phyloP scores from a whole-genome alignment of 2,888 invertebrate genomes.

The Dynastes tityus region DNA sequence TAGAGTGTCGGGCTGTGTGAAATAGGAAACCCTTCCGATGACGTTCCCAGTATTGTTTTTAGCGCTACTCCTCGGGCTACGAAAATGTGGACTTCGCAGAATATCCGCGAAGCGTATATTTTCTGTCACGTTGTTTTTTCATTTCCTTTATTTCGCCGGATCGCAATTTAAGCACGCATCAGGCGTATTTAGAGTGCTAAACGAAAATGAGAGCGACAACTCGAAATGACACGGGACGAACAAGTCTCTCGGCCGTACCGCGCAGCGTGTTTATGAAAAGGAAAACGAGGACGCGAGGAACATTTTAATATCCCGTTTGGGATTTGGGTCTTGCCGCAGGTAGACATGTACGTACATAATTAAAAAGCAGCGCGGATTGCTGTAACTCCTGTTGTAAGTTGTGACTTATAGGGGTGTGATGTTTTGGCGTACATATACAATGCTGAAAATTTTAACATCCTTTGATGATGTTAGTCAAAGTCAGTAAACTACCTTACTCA shows the following conservation, averaged over 20 bases:
- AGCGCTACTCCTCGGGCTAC: neutral
- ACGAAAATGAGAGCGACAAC: slow-evolving; percentile 26
- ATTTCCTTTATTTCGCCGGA: slow-evolving; percentile 36
- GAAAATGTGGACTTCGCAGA: slow-evolving; percentile 26
- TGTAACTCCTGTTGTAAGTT: too few relatives aligned
- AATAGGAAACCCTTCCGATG: slow-evolving; percentile 18
- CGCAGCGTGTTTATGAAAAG: neutral
- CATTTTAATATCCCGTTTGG: slow-evolving; percentile 1
- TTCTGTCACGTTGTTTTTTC: slow-evolving; percentile 41
- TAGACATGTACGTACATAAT: too few relatives aligned
- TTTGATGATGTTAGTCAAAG: too few relatives aligned
- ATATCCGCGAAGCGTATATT: slow-evolving; percentile 29
- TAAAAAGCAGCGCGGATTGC: too few relatives aligned
- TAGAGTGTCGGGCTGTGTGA: slow-evolving; percentile 1
- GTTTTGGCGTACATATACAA: too few relatives aligned
- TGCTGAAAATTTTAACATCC: too few relatives aligned
- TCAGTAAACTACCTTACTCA: too few relatives aligned
- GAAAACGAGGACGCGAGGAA: neutral
- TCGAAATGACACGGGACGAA: slow-evolving; percentile 20
- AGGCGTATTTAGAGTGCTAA: slow-evolving; percentile 31
- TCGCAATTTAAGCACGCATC: slow-evolving; percentile 37
- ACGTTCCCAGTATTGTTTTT: neutral
- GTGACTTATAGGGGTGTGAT: too few relatives aligned
- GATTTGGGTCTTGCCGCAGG: neutral
- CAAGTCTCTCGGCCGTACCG: neutral